Evolutionary conservation across 2,797 vertebrate genomes (phyloP), one percentile per base, ranked within the genome.

Genomic region (Halcyon leucocephala): DNA sequence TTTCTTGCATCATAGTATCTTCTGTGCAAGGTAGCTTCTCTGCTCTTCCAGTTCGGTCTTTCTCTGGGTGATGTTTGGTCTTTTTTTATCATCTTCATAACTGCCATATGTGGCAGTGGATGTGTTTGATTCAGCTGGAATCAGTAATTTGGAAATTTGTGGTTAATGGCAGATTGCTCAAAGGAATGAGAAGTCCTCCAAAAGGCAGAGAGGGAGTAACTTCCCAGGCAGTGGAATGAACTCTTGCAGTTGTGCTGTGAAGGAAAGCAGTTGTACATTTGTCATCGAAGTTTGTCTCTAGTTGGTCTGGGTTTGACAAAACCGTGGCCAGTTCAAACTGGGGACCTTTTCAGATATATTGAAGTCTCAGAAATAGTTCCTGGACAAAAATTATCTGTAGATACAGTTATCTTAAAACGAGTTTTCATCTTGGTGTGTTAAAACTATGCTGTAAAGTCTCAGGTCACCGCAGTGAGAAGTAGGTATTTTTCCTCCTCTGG

Each of bases 271-370:
- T 8, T 82, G 15, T 24, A 24, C 35, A 1, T 10, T 17, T 24
- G 31, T 39, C 22, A 48, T 13, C 12, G 24, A 70, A 28, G 18
- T 12, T 48, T 60, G 17, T 35, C 4, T 41, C 9, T 16, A 54
- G 12, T 33, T 33, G 46, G 46, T 33, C 11, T 31, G 12, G 9
- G 29, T 51, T 78, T 62, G 48, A 69, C 25, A 80, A 67, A 84
- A 52, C 9, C 0, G 0, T 31, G 16, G 14, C 3, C 12, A 5
- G 12, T 76, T 65, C 44, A 54, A 37, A 54, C 20, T 21, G 5
- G 22, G 24, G 20, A 33, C 9, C 2, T 46, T 12, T 39, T 31
- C 12, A 20, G 12, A 33, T 26, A 33, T 4, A 17, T 20, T 39
- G 17, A 64, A 69, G 28, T 17, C 7, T 58, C 39, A 22, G 19